These are phyloP conservation scores for Azemiops feae DNA, from an alignment of 2,113 vertebrate genomes.

Conservation along the genomic window DNA sequence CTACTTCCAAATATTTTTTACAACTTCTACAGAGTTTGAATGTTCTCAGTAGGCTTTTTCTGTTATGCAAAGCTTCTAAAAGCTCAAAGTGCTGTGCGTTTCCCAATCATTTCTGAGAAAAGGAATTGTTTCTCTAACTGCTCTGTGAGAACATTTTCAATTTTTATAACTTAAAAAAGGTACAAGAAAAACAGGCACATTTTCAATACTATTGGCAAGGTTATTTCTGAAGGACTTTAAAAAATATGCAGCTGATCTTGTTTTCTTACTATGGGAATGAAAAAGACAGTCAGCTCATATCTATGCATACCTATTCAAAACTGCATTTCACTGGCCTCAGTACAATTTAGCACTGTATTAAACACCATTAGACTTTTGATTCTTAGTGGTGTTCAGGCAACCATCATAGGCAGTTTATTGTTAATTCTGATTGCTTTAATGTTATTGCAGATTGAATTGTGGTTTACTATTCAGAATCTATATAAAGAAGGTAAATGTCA, in stretches of 20 bases:
- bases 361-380: not conserved
- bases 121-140: not conserved
- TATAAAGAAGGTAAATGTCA: not conserved
- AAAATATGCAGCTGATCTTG: not conserved
- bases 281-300: not conserved
- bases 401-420: not conserved
- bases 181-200: not conserved
- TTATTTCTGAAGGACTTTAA: not conserved
- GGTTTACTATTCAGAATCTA: not conserved
- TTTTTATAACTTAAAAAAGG: not conserved
- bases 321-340: not conserved
- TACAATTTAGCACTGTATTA: not conserved
- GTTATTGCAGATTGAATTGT: not conserved
- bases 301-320: not conserved
- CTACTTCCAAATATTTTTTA: not conserved
- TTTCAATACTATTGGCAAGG: not conserved
- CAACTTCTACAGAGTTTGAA: not conserved
- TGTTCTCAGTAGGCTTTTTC: not conserved
- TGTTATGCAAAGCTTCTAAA: not conserved
- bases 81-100: not conserved
- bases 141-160: not conserved
- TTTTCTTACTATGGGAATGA: not conserved
- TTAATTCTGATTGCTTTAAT: not conserved
- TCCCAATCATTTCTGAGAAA: not conserved
- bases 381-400: not conserved